Conservation (phyloP, 2,888 invertebrate species). For the Tortrix viridana region DNA sequence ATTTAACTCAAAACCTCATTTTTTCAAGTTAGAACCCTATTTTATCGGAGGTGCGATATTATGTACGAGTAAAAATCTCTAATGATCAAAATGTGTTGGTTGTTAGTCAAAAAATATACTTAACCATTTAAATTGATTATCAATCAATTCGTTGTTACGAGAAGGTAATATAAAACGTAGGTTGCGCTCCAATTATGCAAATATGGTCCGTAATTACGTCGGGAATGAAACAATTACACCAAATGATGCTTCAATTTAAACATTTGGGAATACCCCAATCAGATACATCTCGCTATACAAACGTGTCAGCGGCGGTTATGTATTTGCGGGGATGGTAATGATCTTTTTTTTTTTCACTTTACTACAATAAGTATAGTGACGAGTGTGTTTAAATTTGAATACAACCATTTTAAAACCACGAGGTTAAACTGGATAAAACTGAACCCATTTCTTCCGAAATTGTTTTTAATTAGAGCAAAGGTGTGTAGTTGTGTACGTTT, state of each 20-base stretch:
- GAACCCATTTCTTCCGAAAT: not conserved
- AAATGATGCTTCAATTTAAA: constrained; percentile 8
- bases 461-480: constrained; percentile 1
- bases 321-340: not conserved
- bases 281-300: not conserved
- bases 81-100: too few relatives aligned
- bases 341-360: not conserved
- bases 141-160: not conserved
- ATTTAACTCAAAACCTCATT: too few relatives aligned
- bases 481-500: constrained; percentile 6
- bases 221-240: constrained; percentile 10
- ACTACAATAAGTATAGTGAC: too few relatives aligned
- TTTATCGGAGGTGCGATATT: too few relatives aligned
- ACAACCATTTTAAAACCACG: too few relatives aligned
- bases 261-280: not conserved
- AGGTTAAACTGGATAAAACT: not conserved
- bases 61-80: too few relatives aligned
- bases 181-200: constrained; percentile 2
- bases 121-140: not conserved
- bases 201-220: not conserved
- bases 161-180: not conserved
- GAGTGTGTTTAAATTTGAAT: too few relatives aligned
- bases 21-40: too few relatives aligned
- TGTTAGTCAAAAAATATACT: too few relatives aligned
- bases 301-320: not conserved